Conservation (phyloP, 2,888 invertebrate species). For the Cephus pulcher region DNA sequence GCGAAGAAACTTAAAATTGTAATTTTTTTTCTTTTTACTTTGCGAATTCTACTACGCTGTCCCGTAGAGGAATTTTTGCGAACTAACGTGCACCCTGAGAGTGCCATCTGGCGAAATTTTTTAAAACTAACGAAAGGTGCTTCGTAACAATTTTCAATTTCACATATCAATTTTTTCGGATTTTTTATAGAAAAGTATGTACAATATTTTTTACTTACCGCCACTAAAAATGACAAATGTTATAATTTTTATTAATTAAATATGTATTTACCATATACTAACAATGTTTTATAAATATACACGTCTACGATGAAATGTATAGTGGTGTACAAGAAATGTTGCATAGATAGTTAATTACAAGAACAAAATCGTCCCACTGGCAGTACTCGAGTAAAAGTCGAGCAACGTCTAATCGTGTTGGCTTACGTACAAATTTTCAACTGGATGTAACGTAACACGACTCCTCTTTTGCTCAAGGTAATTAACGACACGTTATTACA, state of each 20-base stretch:
- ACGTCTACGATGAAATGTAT: too few species aligned
- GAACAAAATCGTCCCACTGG: not conserved
- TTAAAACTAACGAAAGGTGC: not conserved
- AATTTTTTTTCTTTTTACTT: not conserved
- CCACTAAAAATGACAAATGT: not conserved
- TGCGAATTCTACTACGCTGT: not conserved
- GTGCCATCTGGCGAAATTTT: not conserved
- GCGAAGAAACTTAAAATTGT: not conserved
- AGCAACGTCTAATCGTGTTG: not conserved
- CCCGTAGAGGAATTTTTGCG: not conserved
- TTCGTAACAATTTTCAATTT: not conserved
- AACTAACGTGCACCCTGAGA: not conserved
- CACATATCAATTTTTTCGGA: not conserved
- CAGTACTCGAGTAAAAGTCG: not conserved
- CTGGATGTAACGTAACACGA: not conserved
- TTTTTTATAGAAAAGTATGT: too few species aligned
- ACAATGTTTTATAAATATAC: not conserved
- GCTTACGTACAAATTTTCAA: not conserved
- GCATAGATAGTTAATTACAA: not conserved
- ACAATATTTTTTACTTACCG: not conserved
- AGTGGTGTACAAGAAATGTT: not conserved
- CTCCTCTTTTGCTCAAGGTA: constrained; percentile 36
- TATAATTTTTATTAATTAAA: too few species aligned
- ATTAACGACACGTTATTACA: constrained; percentile 46
- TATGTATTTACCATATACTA: not conserved